Evolutionary conservation across 2,113 vertebrate genomes (phyloP).

Genomic region (Falcunculus frontatus): DNA sequence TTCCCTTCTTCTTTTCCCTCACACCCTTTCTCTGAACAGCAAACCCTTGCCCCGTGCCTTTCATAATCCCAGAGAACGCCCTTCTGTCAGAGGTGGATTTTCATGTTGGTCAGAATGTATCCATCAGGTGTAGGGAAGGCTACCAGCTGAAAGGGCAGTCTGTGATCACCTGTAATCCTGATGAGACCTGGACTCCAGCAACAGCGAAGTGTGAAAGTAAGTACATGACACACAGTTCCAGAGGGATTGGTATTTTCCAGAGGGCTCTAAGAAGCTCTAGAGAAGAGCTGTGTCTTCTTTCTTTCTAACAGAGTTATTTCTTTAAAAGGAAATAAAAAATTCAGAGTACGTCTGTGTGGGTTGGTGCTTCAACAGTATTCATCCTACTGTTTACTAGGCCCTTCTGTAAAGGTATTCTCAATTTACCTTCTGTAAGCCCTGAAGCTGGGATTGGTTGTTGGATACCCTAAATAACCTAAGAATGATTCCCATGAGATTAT

Average conservation of each 20-base stretch:
- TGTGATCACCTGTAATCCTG: conserved; percentile 82
- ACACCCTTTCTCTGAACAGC: conserved; percentile 68
- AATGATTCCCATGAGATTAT: neutral
- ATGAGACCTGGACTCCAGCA: conserved; percentile 88
- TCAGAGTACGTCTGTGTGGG: fast-evolving
- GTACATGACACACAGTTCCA: neutral
- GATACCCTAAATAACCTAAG: neutral
- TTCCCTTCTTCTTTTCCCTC: neutral
- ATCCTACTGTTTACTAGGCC: neutral
- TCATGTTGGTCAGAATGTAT: conserved; percentile 82
- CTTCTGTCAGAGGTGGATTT: conserved; percentile 78
- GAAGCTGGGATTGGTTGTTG: neutral
- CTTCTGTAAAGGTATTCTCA: neutral
- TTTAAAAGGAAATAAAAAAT: neutral
- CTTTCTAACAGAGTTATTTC: neutral
- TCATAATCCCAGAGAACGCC: conserved; percentile 80
- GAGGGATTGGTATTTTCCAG: neutral
- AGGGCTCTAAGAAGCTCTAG: neutral
- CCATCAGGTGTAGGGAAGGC: conserved; percentile 86
- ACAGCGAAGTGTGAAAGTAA: conserved; percentile 87
- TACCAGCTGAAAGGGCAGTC: conserved; percentile 79
- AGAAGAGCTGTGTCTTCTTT: neutral
- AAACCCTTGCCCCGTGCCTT: conserved; percentile 86
- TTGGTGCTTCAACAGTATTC: neutral
- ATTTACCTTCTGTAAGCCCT: neutral